Evolutionary conservation across 2,888 invertebrate genomes (phyloP).

Genomic region (Syritta pipiens): DNA sequence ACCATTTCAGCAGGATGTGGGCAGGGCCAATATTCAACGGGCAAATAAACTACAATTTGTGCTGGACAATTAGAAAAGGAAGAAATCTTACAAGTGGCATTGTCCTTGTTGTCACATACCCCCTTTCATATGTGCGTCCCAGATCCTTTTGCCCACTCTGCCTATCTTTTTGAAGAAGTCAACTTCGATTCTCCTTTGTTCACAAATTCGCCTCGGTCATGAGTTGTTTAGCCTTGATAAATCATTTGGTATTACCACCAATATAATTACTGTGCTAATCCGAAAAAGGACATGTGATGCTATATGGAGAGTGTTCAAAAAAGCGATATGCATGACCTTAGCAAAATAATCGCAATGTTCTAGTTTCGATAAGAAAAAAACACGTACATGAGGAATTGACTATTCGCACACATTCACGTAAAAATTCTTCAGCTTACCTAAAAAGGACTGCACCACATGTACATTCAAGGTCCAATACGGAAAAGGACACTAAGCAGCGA

Average conservation of each 20-base stretch:
- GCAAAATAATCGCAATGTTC: neutral
- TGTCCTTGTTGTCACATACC: slow-evolving; percentile 11
- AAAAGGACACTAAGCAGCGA: slow-evolving; percentile 34
- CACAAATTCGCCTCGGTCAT: neutral
- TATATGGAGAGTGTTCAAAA: neutral
- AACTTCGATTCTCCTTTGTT: slow-evolving; percentile 10
- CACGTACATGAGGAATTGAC: too few relatives aligned
- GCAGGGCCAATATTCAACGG: slow-evolving; percentile 14
- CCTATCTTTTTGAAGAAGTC: neutral
- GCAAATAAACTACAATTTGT: slow-evolving; percentile 60
- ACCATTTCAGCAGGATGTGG: slow-evolving; percentile 38
- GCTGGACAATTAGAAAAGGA: slow-evolving; percentile 32
- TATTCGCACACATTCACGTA: too few relatives aligned
- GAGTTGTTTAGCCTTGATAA: slow-evolving; percentile 42
- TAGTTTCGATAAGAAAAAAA: neutral
- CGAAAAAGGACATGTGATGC: slow-evolving; percentile 8
- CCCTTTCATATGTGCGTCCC: slow-evolving; percentile 7
- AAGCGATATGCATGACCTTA: slow-evolving; percentile 14
- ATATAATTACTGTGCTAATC: slow-evolving; percentile 18
- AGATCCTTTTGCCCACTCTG: neutral
- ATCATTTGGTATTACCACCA: slow-evolving; percentile 20
- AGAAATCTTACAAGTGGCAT: slow-evolving; percentile 36
- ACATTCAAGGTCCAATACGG: neutral
- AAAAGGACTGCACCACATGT: neutral
- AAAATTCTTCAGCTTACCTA: neutral